Percentiles rank a stretch among this genome's conserved stretches.
phyloP scores from a whole-genome alignment of 2,113 vertebrate species.

The Phoenicopterus ruber region DNA sequence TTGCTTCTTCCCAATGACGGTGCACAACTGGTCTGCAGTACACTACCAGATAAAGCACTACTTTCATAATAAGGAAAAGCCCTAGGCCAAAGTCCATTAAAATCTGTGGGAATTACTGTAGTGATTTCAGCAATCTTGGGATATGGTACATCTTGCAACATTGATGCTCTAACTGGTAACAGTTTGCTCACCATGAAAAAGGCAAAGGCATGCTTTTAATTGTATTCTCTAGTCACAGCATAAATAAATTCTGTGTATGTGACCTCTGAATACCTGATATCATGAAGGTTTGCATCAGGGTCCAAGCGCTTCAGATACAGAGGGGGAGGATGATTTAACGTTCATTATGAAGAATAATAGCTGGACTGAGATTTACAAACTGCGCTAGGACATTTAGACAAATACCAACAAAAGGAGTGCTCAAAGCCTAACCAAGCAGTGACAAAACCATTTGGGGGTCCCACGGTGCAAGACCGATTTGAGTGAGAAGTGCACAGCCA shows the following conservation, averaged over 20 bases:
- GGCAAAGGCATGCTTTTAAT: background rate
- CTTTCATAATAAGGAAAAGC: background rate
- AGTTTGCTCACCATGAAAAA: background rate
- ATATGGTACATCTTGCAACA: background rate
- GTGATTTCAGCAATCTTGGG: background rate
- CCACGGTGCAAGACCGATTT: background rate
- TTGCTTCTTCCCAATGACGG: background rate
- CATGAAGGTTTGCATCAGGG: background rate
- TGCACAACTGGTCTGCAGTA: background rate
- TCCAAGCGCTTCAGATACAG: background rate
- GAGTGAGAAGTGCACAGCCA: background rate
- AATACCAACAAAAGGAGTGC: background rate
- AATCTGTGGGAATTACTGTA: background rate
- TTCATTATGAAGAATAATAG: background rate
- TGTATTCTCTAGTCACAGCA: background rate
- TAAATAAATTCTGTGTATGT: background rate
- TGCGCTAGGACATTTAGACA: background rate
- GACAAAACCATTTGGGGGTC: background rate
- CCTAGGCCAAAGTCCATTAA: background rate
- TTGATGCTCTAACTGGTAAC: background rate
- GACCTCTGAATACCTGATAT: background rate
- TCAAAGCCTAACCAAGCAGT: background rate
- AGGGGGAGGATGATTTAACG: background rate
- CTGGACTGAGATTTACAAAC: background rate
- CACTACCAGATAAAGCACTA: background rate